phyloP scores from a whole-genome alignment of 2,797 vertebrate species.

The Lepilemur septentrionalis region DNA sequence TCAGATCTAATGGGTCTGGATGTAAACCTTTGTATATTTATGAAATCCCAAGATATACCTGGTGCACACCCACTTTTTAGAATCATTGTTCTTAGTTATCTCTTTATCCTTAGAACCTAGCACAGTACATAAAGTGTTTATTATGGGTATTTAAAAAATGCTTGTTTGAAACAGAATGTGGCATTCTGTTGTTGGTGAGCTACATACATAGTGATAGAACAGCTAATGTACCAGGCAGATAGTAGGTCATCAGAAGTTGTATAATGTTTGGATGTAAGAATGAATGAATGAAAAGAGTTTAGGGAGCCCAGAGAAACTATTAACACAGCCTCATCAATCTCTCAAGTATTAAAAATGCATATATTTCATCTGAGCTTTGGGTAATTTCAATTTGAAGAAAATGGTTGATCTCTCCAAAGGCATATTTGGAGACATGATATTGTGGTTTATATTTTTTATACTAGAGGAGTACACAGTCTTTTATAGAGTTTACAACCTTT shows the following conservation, averaged over 20 bases:
- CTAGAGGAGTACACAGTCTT: not conserved
- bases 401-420: not conserved
- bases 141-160: not conserved
- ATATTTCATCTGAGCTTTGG: not conserved
- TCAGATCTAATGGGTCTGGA: not conserved
- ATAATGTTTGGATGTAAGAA: not conserved
- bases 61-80: not conserved
- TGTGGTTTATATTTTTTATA: not conserved
- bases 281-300: not conserved
- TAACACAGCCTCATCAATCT: not conserved
- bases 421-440: not conserved
- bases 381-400: not conserved
- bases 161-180: not conserved
- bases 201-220: not conserved
- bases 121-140: not conserved
- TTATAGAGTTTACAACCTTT: not conserved
- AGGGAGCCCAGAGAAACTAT: not conserved
- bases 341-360: not conserved
- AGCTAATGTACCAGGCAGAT: not conserved
- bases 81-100: not conserved
- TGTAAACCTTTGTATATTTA: not conserved
- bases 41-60: not conserved
- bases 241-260: not conserved
- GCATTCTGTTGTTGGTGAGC: not conserved
- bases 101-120: not conserved